Conservation (phyloP, 2,797 vertebrate species). For the Oreochromis grahami region DNA sequence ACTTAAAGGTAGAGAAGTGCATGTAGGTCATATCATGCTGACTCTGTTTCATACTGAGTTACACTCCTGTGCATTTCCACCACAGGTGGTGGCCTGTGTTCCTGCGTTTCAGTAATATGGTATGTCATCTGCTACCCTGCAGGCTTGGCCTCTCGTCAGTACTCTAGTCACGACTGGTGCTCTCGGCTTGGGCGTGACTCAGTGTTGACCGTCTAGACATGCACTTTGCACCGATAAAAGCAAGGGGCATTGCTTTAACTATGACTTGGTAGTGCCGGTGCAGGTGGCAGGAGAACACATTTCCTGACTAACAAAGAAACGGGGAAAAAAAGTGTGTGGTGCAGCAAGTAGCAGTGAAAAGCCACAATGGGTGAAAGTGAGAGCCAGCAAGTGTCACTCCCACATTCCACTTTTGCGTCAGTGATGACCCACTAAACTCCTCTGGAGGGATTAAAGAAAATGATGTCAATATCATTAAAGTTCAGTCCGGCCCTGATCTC, state of each 20-base stretch:
- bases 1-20: neutral
- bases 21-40: neutral
- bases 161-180: neutral
- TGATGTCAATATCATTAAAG: neutral
- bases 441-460: slow-evolving; percentile 3
- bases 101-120: neutral
- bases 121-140: neutral
- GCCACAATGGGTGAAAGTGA: slow-evolving; percentile 5
- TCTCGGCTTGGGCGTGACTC: neutral
- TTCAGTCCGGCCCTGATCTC: neutral
- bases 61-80: neutral
- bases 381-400: neutral
- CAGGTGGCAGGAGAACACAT: neutral
- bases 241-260: neutral
- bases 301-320: neutral
- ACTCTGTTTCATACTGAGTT: neutral
- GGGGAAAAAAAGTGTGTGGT: neutral
- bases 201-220: neutral
- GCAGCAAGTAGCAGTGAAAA: neutral
- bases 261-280: neutral
- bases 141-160: neutral
- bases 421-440: slow-evolving; percentile 46
- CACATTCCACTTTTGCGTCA: slow-evolving; percentile 33
- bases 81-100: neutral
- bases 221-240: neutral